A percentile compares a stretch with the other conserved stretches of the same genome.
These are phyloP conservation scores for Globodera rostochiensis DNA, from an alignment of 1,140 invertebrate genomes.

Conservation along the genomic window DNA sequence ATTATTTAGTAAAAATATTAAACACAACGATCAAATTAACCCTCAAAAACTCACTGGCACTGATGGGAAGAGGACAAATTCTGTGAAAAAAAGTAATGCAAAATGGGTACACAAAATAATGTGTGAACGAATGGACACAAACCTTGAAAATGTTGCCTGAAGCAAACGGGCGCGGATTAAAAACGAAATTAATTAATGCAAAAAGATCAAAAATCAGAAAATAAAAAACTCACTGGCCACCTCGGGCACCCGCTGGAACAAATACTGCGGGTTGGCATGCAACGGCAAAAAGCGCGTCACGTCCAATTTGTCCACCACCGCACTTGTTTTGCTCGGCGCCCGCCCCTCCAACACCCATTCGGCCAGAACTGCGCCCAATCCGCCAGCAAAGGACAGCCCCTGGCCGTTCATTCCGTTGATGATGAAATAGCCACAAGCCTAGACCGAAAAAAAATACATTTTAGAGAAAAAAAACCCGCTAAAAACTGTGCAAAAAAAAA, in stretches of 20 bases:
- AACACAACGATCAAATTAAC: not conserved
- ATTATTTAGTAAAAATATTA: not conserved
- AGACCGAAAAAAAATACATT: conserved; percentile 35
- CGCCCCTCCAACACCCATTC: conserved; percentile 84
- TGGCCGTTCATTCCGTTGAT: conserved; percentile 93
- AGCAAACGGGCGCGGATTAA: conserved; percentile 18
- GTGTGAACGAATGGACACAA: conserved; percentile 74
- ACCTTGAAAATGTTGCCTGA: conserved; percentile 59
- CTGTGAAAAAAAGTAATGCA: not conserved
- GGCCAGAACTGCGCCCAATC: conserved; percentile 84
- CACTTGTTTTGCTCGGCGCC: not conserved
- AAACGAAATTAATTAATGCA: conserved; percentile 24
- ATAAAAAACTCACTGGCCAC: conserved; percentile 76
- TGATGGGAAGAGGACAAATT: conserved; percentile 19
- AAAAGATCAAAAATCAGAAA: conserved; percentile 20
- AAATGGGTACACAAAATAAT: not conserved
- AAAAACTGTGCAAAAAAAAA: no score
- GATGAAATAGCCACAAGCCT: conserved; percentile 90
- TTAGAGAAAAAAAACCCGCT: not conserved
- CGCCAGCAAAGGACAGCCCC: conserved; percentile 86
- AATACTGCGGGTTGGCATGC: conserved; percentile 92
- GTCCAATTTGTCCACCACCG: conserved; percentile 83
- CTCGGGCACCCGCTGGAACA: conserved; percentile 88
- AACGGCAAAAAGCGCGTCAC: conserved; percentile 87
- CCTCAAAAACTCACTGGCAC: conserved; percentile 8